A percentile compares a stretch with the other conserved stretches of the same genome.
These are phyloP conservation scores for Hylia prasina DNA, from an alignment of 2,113 vertebrate genomes.

Conservation along the genomic window DNA sequence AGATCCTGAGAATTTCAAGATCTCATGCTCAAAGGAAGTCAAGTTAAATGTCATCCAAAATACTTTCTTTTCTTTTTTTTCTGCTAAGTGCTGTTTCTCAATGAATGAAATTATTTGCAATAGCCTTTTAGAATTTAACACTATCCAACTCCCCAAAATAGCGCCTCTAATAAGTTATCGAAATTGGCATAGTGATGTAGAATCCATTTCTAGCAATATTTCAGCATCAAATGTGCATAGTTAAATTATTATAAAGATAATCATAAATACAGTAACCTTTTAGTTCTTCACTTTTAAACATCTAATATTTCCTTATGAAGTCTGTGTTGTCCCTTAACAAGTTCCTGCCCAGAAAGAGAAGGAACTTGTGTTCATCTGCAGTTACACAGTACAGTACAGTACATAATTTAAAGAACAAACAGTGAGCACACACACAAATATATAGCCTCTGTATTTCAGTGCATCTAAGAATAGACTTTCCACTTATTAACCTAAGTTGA, in stretches of 20 bases:
- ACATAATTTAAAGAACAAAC: background rate
- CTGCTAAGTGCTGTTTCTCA: background rate
- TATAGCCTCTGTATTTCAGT: background rate
- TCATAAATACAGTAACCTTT: background rate
- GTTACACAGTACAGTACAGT: too few species aligned
- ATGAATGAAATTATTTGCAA: slow-evolving; percentile 44
- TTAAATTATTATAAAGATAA: background rate
- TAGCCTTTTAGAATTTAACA: slow-evolving; percentile 15
- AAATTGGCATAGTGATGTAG: background rate
- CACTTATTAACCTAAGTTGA: background rate
- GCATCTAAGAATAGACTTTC: background rate
- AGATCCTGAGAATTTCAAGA: slow-evolving; percentile 29
- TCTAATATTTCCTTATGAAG: background rate
- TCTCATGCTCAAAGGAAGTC: background rate
- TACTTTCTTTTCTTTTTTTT: slow-evolving; percentile 37
- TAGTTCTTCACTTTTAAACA: background rate
- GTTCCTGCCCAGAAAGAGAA: background rate
- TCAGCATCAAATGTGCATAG: background rate
- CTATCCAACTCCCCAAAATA: background rate
- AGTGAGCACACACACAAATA: background rate
- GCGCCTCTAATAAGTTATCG: background rate
- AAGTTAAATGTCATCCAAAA: slow-evolving; percentile 52
- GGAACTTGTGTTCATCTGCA: background rate
- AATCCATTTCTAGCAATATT: background rate
- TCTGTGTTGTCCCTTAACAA: background rate